A percentile compares a stretch with the other conserved stretches of the same genome.
These are phyloP conservation scores for Urosaurus nigricauda DNA, from an alignment of 2,797 vertebrate species.

Conservation along the genomic window DNA sequence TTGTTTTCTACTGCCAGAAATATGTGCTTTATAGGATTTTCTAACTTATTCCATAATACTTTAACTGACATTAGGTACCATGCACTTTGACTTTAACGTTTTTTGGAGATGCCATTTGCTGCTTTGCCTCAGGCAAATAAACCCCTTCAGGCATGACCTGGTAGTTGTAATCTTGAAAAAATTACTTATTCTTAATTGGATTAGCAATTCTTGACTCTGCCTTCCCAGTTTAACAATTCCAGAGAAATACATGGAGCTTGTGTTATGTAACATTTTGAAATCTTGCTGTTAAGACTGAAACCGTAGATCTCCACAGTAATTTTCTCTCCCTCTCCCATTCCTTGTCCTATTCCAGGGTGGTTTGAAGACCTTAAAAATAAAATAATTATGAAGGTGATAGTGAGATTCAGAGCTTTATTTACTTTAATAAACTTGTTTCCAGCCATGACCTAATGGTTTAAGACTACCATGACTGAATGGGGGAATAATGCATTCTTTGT, in stretches of 20 bases:
- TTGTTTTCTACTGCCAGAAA: background rate
- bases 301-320: background rate
- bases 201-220: background rate
- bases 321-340: background rate
- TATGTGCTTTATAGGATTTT: background rate
- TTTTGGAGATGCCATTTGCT: background rate
- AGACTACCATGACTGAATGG: background rate
- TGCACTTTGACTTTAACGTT: background rate
- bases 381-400: background rate
- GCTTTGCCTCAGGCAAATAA: background rate
- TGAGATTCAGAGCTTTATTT: background rate
- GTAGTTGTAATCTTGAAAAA: background rate
- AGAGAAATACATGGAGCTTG: background rate
- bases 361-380: background rate
- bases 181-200: background rate
- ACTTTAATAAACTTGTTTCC: background rate
- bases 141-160: background rate
- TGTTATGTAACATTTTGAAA: slow-evolving; percentile 2
- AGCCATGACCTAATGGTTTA: background rate
- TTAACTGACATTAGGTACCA: background rate
- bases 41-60: background rate
- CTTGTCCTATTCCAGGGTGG: background rate
- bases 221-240: background rate
- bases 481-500: background rate
- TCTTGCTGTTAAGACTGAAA: background rate